Base-by-base conservation (phyloP, 1,140 invertebrate genomes). In the Eumaeus atala region DNA sequence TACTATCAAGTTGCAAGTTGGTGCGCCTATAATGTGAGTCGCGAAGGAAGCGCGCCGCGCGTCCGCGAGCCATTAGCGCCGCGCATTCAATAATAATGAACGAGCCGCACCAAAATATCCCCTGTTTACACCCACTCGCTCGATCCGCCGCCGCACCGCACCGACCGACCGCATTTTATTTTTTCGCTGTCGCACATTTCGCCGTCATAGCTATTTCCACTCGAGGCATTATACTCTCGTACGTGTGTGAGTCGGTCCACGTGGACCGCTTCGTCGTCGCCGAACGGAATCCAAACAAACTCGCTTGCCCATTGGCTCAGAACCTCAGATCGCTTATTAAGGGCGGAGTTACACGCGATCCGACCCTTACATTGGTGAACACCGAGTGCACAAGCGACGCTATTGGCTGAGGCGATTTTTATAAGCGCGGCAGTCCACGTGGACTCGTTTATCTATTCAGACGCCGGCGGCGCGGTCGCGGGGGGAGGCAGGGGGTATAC, bases 371-470 rank as follows among this genome's bases (percentile, higher is more conserved):
- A 74, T 84, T 86, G 87, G 87, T 16, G 34, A 48, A 56, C 62
- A 60, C 7, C 48, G 40, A 21, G 68, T 56, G 55, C 68, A 63
- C 57, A 64, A 68, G 48, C 53, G 14, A 40, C 21, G 14, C 54
- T 50, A 84, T 88, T 88, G 81, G 87, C 37, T 47, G 72, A 79
- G 75, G 70, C 51, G 77, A 87, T 87, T 87, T 87, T 87, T 87
- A 85, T 87, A 85, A 86, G 81, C 77, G 77, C 74, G 75, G 69
- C 70, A 66, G 76, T 87, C 87, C 82, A 86, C 84, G 87, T 87
- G 84, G 87, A 87, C 83, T 87, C 87, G 87, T 88, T 88, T 88
- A 88, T 88, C 87, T 88, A 88, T 88, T 88, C 87, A 87, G 83
- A 86, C 80, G 83, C 83, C 80, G 83, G 80, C 83, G 77, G 83